Evolutionary conservation across 1,140 invertebrate genomes (phyloP).

Genomic region (Bombus difficillimus): DNA sequence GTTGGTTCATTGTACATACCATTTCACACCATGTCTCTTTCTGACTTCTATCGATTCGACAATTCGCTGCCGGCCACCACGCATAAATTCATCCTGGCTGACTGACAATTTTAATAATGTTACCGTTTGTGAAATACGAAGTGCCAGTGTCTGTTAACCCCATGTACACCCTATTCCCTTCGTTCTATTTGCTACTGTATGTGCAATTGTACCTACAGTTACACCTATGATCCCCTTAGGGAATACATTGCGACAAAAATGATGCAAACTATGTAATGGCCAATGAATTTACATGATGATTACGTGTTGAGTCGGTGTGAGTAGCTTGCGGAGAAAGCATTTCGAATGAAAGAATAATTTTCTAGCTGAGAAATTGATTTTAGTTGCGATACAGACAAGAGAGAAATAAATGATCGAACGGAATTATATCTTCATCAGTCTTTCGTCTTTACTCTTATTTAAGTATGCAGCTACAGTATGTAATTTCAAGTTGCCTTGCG

Average conservation of each 20-base stretch:
- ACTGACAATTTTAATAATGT: slow-evolving; percentile 72
- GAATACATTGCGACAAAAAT: background rate
- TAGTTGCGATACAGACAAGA: background rate
- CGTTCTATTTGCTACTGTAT: background rate
- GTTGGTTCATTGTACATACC: slow-evolving; percentile 1
- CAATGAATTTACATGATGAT: background rate
- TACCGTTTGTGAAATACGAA: slow-evolving; percentile 65
- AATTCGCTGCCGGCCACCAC: slow-evolving; percentile 17
- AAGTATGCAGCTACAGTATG: background rate
- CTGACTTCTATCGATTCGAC: slow-evolving; percentile 15
- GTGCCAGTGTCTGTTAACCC: slow-evolving; percentile 1
- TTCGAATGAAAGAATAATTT: background rate
- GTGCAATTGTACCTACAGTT: background rate
- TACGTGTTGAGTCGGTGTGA: background rate
- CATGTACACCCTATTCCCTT: background rate
- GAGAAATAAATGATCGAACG: background rate
- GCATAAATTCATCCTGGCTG: slow-evolving; percentile 61
- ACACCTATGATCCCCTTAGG: slow-evolving; percentile 3
- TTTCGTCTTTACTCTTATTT: background rate
- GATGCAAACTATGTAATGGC: background rate
- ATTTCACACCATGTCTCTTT: slow-evolving; percentile 39
- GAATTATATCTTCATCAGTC: background rate
- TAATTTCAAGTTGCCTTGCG: background rate
- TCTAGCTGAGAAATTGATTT: background rate
- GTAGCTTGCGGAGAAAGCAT: background rate